A percentile compares a stretch with the other conserved stretches of the same genome.
These are phyloP conservation scores for Lasioglossum marginatum DNA, from an alignment of 2,888 invertebrate genomes.

Conservation along the genomic window DNA sequence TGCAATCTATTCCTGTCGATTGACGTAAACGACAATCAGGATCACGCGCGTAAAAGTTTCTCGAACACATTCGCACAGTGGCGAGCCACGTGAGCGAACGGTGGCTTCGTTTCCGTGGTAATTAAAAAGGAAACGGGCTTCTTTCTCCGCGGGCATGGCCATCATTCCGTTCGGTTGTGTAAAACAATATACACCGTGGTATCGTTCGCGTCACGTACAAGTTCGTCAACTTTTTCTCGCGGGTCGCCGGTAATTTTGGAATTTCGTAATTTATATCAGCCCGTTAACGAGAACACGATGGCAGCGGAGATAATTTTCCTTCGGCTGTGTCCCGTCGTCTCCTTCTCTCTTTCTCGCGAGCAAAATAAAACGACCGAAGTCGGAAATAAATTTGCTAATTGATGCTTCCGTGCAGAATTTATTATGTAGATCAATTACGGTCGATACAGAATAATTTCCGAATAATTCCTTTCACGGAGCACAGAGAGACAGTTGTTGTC, in stretches of 20 bases:
- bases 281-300: slow-evolving; percentile 53
- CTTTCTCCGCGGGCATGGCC: slow-evolving; percentile 22
- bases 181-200: slow-evolving; percentile 47
- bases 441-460: slow-evolving; percentile 28
- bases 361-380: slow-evolving; percentile 20
- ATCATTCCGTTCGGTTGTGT: slow-evolving; percentile 30
- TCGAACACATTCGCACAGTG: not conserved
- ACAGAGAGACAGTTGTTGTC: not conserved
- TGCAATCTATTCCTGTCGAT: not conserved
- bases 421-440: slow-evolving; percentile 53
- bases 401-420: slow-evolving; percentile 40
- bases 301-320: slow-evolving; percentile 30
- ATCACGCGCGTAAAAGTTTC: slow-evolving; percentile 6
- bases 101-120: slow-evolving; percentile 12
- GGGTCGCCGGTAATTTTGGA: slow-evolving; percentile 35
- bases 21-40: not conserved
- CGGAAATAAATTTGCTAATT: slow-evolving; percentile 51
- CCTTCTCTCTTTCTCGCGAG: not conserved
- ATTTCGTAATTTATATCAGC: slow-evolving; percentile 50
- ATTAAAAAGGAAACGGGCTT: slow-evolving; percentile 41
- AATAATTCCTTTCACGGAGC: slow-evolving; percentile 11
- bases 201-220: slow-evolving; percentile 41
- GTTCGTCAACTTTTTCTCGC: slow-evolving; percentile 43
- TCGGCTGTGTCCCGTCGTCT: not conserved
- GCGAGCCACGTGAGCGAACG: not conserved